Base-by-base conservation (phyloP, 2,888 invertebrate species). In the Sericinus montela region DNA sequence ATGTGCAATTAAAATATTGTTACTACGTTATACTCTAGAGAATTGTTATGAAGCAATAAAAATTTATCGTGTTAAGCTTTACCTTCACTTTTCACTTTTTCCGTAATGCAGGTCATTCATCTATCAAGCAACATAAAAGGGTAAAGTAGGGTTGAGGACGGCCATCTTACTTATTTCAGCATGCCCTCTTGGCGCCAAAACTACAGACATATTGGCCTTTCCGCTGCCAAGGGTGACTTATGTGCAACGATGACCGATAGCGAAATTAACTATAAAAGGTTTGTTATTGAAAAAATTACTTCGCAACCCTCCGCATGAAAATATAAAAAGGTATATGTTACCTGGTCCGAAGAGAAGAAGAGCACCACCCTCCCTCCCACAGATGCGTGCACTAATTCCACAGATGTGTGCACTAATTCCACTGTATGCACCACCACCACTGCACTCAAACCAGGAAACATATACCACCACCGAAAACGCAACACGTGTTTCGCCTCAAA, bases 101-200 rank as follows among this genome's bases (percentile, higher is more conserved):
- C 65, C 68, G 65, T 69, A 70, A 69, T 70, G 67, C 67, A 67
- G 66, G 56, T 58, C 64, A 65, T 72, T 70, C 82, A 86, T 86
- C 83, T 82, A 85, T 87, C 84, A 86, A 82, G 67, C 74, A 75
- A 74, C 75, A 78, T 41, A 78, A 39, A 86, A 82, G 86, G 86
- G 84, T 81, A 73, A 73, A 72, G 65, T 65, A 65, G 81, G 77
- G 76, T 72, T 75, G 80, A 76, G 75, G 74, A 69, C 72, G 76
- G 73, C 72, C 82, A 83, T 78, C 77, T 77, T 83, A 80, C 79
- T 79, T 80, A 76, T 77, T 78, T 71, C 78, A 70, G 62, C 64
- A 65, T 72, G 75, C 71, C 72, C 74, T 72, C 75, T 70, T 72
- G 79, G 71, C 75, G 74, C 70, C 77, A 70, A 75, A 75, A 76